phyloP scores from a whole-genome alignment of 2,797 vertebrate species.

The Cyclopterus lumpus region DNA sequence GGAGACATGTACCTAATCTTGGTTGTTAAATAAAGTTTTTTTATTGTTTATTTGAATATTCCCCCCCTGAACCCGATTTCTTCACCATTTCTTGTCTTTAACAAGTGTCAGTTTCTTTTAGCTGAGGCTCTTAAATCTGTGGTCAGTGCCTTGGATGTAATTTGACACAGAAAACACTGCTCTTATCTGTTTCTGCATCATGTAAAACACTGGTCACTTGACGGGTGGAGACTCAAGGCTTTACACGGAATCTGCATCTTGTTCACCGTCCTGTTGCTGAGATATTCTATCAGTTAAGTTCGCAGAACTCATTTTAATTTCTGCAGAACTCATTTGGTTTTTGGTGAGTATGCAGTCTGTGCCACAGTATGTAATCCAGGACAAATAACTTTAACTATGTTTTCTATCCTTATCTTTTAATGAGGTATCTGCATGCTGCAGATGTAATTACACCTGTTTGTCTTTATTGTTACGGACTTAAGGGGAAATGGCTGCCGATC shows the following conservation, averaged over 20 bases:
- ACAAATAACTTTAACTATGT: neutral
- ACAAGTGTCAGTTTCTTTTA: neutral
- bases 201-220: conserved; percentile 23
- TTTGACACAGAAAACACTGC: conserved; percentile 18
- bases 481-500: neutral
- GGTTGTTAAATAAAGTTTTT: neutral
- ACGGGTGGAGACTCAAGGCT: neutral
- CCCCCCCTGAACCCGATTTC: neutral
- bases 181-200: neutral
- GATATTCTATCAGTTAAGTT: conserved; percentile 14
- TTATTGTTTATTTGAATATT: neutral
- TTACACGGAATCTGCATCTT: conserved; percentile 28
- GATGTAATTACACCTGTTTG: neutral
- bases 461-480: neutral
- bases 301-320: conserved; percentile 34
- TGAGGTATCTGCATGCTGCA: neutral
- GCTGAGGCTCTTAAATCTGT: conserved; percentile 16
- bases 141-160: neutral
- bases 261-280: conserved; percentile 17
- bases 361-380: neutral
- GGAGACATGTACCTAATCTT: neutral
- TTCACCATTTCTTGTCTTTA: neutral
- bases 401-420: neutral
- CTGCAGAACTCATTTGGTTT: conserved; percentile 52
- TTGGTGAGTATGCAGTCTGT: conserved; percentile 4